Conservation (phyloP, 2,888 invertebrate genomes). For the Euzetes globulus region DNA sequence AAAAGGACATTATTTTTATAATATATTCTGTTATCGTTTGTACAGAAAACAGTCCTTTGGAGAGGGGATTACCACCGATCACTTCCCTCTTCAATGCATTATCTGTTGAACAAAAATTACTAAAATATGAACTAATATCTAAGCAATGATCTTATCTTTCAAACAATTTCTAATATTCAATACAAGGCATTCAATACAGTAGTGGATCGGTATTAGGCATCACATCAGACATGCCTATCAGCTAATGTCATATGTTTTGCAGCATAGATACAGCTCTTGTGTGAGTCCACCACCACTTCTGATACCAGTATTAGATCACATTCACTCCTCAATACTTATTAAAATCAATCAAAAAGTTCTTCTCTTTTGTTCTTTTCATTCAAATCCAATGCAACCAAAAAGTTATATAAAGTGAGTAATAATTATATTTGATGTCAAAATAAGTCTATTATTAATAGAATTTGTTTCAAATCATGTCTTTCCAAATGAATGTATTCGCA, state of each 20-base stretch:
- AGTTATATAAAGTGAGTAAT: slow-evolving; percentile 5
- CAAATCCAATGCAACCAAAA: not conserved
- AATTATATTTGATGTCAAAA: not conserved
- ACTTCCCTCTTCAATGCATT: not conserved
- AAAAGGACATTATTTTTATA: not conserved
- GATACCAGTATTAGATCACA: slow-evolving; percentile 11
- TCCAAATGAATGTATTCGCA: not conserved
- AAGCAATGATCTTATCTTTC: slow-evolving; percentile 2
- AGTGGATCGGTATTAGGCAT: slow-evolving; percentile 3
- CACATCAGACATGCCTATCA: slow-evolving; percentile 21
- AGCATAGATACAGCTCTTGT: slow-evolving; percentile 15
- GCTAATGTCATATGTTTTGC: slow-evolving; percentile 18
- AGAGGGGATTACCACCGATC: slow-evolving; percentile 4
- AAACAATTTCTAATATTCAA: slow-evolving; percentile 6
- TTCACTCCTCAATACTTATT: not conserved
- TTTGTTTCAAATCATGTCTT: not conserved
- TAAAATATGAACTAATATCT: slow-evolving; percentile 19
- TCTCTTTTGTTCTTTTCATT: not conserved
- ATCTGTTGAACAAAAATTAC: not conserved
- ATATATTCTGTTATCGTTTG: not conserved
- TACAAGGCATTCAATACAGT: not conserved
- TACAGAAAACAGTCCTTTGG: not conserved
- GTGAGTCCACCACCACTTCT: not conserved
- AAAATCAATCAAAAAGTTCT: slow-evolving; percentile 1
- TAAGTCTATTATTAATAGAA: not conserved